These are phyloP conservation scores for Enteromius fasciolatus DNA, from an alignment of 2,797 vertebrate species.

Conservation along the genomic window DNA sequence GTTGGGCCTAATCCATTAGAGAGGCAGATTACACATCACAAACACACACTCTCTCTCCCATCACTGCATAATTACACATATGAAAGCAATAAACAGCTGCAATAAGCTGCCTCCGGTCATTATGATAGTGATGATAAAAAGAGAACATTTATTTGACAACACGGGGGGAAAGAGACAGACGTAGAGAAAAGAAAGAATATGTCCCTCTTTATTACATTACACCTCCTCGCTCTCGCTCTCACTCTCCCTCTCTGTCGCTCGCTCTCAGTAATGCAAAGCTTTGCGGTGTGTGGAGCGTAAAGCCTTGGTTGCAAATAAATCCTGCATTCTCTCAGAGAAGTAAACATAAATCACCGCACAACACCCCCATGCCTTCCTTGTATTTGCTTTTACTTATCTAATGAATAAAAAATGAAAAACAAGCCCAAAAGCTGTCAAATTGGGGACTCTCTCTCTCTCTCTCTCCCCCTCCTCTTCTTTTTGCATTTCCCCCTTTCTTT, in stretches of 20 bases:
- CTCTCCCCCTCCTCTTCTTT: conserved; percentile 18
- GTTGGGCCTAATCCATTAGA: conserved; percentile 55
- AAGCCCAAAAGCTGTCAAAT: conserved; percentile 67
- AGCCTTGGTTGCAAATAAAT: conserved; percentile 77
- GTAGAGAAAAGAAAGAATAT: conserved; percentile 56
- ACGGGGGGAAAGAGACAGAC: conserved; percentile 55
- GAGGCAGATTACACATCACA: conserved; percentile 50
- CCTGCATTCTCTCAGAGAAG: conserved; percentile 75
- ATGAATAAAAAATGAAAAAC: conserved; percentile 77
- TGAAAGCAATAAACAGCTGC: conserved; percentile 76
- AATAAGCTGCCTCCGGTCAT: conserved; percentile 76
- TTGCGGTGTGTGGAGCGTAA: conserved; percentile 73
- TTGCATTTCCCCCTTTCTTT: conserved; percentile 44
- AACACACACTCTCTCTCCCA: conserved; percentile 47
- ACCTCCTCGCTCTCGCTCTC: conserved; percentile 26
- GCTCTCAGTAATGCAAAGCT: conserved; percentile 67
- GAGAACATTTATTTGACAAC: conserved; percentile 69
- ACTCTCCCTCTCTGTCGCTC: conserved; percentile 38
- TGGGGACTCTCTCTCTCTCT: conserved; percentile 41
- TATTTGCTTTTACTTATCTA: conserved; percentile 81
- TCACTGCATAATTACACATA: conserved; percentile 74
- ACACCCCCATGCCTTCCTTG: conserved; percentile 68
- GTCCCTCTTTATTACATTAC: conserved; percentile 40
- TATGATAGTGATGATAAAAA: conserved; percentile 75
- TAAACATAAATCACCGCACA: conserved; percentile 78